Conservation (phyloP, 2,797 vertebrate species). For the Sebastiscus tertius region DNA sequence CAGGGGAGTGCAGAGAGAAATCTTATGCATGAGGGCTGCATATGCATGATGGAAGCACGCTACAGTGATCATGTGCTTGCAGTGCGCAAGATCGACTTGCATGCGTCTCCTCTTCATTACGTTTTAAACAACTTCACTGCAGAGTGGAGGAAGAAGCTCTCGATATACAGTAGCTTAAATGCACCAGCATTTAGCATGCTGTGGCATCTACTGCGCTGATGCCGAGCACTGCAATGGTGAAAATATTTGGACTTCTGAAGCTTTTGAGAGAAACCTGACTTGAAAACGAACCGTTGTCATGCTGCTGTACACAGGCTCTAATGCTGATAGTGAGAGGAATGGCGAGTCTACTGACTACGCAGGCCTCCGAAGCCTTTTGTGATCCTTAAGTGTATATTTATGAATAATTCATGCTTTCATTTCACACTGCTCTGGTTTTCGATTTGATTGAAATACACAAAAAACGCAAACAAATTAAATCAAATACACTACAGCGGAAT, state of each 20-base stretch:
- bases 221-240: neutral
- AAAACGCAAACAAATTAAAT: slow-evolving; percentile 46
- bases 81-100: slow-evolving; percentile 16
- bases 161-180: slow-evolving; percentile 4
- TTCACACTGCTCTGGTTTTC: slow-evolving; percentile 27
- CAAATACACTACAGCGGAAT: slow-evolving; percentile 14
- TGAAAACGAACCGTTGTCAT: slow-evolving; percentile 13
- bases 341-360: neutral
- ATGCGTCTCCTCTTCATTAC: slow-evolving; percentile 47
- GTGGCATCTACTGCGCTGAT: neutral
- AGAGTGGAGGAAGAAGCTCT: slow-evolving; percentile 8
- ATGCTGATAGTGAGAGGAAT: slow-evolving; percentile 2
- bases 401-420: slow-evolving; percentile 60
- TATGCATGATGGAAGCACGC: slow-evolving; percentile 14
- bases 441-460: slow-evolving; percentile 39
- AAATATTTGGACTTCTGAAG: slow-evolving; percentile 25
- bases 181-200: neutral
- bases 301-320: slow-evolving; percentile 9
- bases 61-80: slow-evolving; percentile 11
- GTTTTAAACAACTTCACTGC: slow-evolving; percentile 42
- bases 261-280: slow-evolving; percentile 2
- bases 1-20: neutral
- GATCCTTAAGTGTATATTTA: slow-evolving; percentile 34
- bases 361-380: slow-evolving; percentile 30
- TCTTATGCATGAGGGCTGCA: slow-evolving; percentile 13